These are phyloP conservation scores for Tribolium freemani DNA, from an alignment of 2,888 invertebrate species.

Conservation along the genomic window DNA sequence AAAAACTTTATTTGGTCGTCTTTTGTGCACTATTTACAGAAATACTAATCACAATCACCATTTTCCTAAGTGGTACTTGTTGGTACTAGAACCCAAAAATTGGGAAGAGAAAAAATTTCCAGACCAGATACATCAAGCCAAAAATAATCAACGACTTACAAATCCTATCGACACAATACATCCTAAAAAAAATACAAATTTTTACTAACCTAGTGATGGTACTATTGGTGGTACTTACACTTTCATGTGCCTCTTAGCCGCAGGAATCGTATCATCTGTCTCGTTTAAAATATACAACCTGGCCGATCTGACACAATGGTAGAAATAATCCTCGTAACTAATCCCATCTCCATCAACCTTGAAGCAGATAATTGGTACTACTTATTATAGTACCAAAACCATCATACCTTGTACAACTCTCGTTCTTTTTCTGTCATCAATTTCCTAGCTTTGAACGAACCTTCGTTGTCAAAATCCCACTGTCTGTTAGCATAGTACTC, in stretches of 20 bases:
- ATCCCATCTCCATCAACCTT: conserved; percentile 76
- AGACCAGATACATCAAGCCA: conserved; percentile 38
- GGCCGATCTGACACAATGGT: conserved; percentile 84
- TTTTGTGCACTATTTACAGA: background rate
- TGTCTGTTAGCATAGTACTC: conserved; percentile 92
- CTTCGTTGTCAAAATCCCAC: conserved; percentile 86
- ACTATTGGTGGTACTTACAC: conserved; percentile 72
- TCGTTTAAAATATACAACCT: conserved; percentile 86
- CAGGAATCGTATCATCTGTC: conserved; percentile 81
- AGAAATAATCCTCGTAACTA: conserved; percentile 84
- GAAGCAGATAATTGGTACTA: background rate
- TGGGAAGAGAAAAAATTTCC: background rate
- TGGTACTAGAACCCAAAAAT: background rate
- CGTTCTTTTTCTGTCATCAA: conserved; percentile 76
- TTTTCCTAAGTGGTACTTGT: background rate
- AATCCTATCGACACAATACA: conserved; percentile 42
- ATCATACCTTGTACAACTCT: conserved; percentile 72
- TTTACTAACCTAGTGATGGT: background rate
- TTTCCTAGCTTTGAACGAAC: conserved; percentile 72
- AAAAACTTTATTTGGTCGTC: background rate
- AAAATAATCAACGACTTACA: conserved; percentile 38
- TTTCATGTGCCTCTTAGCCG: conserved; percentile 83
- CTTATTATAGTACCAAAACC: background rate
- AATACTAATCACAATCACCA: background rate
- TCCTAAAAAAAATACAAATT: conserved; percentile 28